Evolutionary conservation across 2,113 vertebrate genomes (phyloP), one percentile per base, ranked within the genome.

Genomic region (Craseonycteris thonglongyai): DNA sequence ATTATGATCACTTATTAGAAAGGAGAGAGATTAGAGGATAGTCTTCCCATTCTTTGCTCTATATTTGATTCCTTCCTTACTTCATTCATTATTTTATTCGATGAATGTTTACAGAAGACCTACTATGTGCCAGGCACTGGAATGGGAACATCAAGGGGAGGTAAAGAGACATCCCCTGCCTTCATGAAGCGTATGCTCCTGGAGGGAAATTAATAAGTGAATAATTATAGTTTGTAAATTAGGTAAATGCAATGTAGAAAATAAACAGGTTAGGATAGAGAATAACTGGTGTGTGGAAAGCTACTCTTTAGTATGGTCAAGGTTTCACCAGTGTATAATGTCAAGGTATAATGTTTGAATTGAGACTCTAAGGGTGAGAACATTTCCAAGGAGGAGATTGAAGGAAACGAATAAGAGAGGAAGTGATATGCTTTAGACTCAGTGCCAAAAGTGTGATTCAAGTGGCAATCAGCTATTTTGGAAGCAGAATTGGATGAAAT

Each of bases 321-420:
- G 33, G 18, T 14, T 38, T 74, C 33, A 24, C 8, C 26, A 80
- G 19, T n/a, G 24, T 22, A 11, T 26, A 42, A 68, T 40, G 22
- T 88, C n/a, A n/a, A 80, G 19, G 24, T 22, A 11, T 26, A 42
- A 68, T 40, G 22, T 88, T 82, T 94, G 69, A 84, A 47, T 30
- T 75, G 75, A 96, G 30, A 65, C 9, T 5, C 58, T 93, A 56
- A 88, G 54, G 38, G 22, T 93, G 61, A 96, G 88, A 85, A 82
- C 63, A 82, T 38, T 82, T 47, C 78, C 6, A 40, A 76, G 61
- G 45, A 61, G 21, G n/a, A 21, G 24, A 38, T 12, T 61, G 30
- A 93, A 89, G 40, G 58, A 47, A 13, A 58, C 80, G 40, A n/a
- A n/a, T n/a, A n/a, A 83, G 69, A 75, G 33, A 92, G 30, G 35